phyloP scores from a whole-genome alignment of 2,113 vertebrate genomes.

The Anhinga rufa region DNA sequence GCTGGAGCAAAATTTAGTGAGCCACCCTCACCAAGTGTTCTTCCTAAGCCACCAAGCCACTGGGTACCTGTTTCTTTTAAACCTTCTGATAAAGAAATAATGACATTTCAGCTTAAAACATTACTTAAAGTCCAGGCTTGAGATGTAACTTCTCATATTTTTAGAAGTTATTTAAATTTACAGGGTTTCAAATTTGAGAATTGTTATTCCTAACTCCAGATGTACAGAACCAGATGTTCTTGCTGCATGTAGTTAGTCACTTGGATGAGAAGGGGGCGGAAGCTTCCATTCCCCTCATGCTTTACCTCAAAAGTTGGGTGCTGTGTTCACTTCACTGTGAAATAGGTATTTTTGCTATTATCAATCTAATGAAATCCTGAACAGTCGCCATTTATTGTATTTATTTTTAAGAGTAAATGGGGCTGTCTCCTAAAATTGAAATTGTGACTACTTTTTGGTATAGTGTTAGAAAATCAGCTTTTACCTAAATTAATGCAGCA shows the following conservation, averaged over 20 bases:
- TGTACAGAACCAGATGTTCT: background rate
- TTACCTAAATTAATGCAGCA: background rate
- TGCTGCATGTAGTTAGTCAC: slow-evolving; percentile 3
- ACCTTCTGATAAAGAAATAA: slow-evolving; percentile 89
- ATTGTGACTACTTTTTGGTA: background rate
- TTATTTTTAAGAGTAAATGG: background rate
- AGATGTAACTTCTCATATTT: slow-evolving; percentile 20
- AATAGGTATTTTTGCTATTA: background rate
- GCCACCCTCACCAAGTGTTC: slow-evolving; percentile 92
- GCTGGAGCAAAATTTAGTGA: slow-evolving; percentile 98
- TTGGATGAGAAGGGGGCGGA: background rate
- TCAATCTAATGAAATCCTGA: background rate
- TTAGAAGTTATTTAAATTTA: background rate
- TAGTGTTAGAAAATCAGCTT: background rate
- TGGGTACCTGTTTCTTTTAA: slow-evolving; percentile 91
- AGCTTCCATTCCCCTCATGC: background rate
- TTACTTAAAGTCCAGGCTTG: slow-evolving; percentile 96
- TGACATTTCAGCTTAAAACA: slow-evolving; percentile 97
- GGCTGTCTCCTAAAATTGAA: background rate
- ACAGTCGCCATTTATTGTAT: background rate
- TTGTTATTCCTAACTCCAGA: background rate
- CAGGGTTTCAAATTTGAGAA: slow-evolving; percentile 15
- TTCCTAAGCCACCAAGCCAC: slow-evolving; percentile 95
- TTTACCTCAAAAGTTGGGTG: background rate
- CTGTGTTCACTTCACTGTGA: slow-evolving; percentile 79